phyloP scores from a whole-genome alignment of 2,888 invertebrate species.

The Raillietiella orientalis region DNA sequence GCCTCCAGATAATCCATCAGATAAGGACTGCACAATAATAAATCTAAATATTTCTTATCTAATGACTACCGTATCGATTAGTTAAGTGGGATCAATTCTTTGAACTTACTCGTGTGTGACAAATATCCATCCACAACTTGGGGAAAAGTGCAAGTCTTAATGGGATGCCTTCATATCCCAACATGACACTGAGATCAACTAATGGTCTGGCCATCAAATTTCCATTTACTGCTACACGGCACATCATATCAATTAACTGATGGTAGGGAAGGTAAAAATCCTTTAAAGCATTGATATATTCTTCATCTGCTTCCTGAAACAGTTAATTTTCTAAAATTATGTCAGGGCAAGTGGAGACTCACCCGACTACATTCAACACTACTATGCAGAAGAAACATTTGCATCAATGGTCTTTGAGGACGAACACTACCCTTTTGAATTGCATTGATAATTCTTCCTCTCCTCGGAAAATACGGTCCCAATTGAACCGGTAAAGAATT shows the following conservation, averaged over 20 bases:
- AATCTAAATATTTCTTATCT: slow-evolving; percentile 43
- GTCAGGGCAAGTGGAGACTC: slow-evolving; percentile 8
- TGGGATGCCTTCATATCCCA: slow-evolving; percentile 63
- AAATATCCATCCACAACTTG: slow-evolving; percentile 65
- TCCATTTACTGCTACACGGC: slow-evolving; percentile 58
- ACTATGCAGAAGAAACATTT: slow-evolving; percentile 45
- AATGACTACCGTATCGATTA: slow-evolving; percentile 21
- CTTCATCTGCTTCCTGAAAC: slow-evolving; percentile 31
- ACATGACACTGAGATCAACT: slow-evolving; percentile 52
- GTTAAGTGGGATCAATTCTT: too few species aligned
- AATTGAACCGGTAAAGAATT: slow-evolving; percentile 27
- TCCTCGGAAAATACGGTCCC: slow-evolving; percentile 40
- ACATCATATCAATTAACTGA: slow-evolving; percentile 50
- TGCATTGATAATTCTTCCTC: slow-evolving; percentile 21
- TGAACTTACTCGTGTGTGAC: slow-evolving; percentile 27
- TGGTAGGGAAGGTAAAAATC: slow-evolving; percentile 64
- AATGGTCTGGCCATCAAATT: slow-evolving; percentile 55
- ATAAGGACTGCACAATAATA: slow-evolving; percentile 45
- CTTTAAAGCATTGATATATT: slow-evolving; percentile 35
- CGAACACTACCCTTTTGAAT: slow-evolving; percentile 25
- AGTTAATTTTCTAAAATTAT: slow-evolving; percentile 4
- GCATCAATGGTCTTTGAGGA: slow-evolving; percentile 44
- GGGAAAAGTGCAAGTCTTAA: slow-evolving; percentile 63
- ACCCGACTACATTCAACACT: slow-evolving; percentile 33
- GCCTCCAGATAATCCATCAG: slow-evolving; percentile 67